Conservation (phyloP, 2,888 invertebrate species). For the Frankliniella fusca region DNA sequence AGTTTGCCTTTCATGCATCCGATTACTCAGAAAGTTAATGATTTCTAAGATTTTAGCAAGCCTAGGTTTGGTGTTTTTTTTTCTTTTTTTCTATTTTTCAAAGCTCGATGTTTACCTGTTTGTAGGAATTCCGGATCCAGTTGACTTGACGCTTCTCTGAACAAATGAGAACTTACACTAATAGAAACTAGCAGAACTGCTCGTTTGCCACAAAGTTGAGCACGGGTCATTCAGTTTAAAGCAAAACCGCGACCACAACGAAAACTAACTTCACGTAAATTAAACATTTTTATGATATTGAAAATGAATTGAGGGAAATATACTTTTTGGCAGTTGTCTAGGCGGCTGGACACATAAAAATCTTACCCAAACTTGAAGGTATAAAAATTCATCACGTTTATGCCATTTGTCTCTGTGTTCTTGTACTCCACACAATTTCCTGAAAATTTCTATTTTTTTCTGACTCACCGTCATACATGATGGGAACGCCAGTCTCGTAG, state of each 20-base stretch:
- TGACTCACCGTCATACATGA: conserved; percentile 88
- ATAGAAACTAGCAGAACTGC: not conserved
- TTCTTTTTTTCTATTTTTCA: too few relatives aligned
- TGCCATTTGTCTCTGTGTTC: too few relatives aligned
- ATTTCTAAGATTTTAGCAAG: not conserved
- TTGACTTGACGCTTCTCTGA: not conserved
- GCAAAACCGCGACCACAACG: not conserved
- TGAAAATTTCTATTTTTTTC: conserved; percentile 23
- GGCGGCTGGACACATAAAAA: too few relatives aligned
- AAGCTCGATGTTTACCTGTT: not conserved
- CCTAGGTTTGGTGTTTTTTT: not conserved
- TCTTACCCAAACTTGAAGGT: too few relatives aligned
- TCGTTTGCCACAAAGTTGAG: not conserved
- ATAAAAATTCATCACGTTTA: too few relatives aligned
- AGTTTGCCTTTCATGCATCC: not conserved
- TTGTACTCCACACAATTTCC: too few relatives aligned
- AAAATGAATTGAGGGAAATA: too few relatives aligned
- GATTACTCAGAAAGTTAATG: not conserved
- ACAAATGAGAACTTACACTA: not conserved
- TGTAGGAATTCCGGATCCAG: not conserved
- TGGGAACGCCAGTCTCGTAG: conserved; percentile 89
- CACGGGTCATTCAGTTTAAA: not conserved
- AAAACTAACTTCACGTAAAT: not conserved
- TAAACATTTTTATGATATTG: too few relatives aligned
- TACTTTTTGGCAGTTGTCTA: too few relatives aligned